Evolutionary conservation across 2,888 invertebrate species (phyloP), one percentile per base, ranked within the genome.

Genomic region (Xanthorhoe designata): DNA sequence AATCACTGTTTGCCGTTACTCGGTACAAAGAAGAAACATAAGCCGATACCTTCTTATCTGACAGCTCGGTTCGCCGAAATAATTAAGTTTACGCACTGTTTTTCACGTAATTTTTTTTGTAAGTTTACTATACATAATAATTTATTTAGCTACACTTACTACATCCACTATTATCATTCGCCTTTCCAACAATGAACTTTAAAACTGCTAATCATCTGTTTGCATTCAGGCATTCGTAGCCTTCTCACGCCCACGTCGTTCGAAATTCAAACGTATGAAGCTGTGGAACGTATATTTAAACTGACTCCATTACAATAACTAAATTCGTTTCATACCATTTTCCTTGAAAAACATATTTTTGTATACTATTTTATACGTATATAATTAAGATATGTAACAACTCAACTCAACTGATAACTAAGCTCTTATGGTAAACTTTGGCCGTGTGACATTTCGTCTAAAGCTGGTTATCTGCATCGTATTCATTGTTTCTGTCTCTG

Each of bases 401-500:
- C 24, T 3, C 4, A 24, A 4, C 24, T 24, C n/a, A 13, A 4
- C 38, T 42, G 2, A 38, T 38, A 24, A 24, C 24, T 24, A 0
- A 38, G 38, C 13, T 38, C 38, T 38, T 42, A 32, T 13, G 13
- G 13, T 35, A 9, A 35, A 35, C 35, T 35, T 35, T 35, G 9
- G 24, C 24, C 24, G 35, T 35, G 38, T 51, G 32, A 42, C 52
- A 52, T 35, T 35, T 24, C 24, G 38, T 29, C 45, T 42, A 9
- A 13, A 10, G 57, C 32, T 0, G 13, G 19, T 47, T 50, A 56
- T 62, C 56, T 52, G 56, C 42, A 29, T n/a, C 42, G 10, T 50
- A 45, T 45, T 50, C 53, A 63, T 59, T 59, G 59, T 50, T 49
- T 35, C 10, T 50, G n/a, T 53, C 13, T 59, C 13, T 32, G 49